A percentile compares a stretch with the other conserved stretches of the same genome.
These are phyloP conservation scores for Xanthia icteritia DNA, from an alignment of 2,888 invertebrate species.

Conservation along the genomic window DNA sequence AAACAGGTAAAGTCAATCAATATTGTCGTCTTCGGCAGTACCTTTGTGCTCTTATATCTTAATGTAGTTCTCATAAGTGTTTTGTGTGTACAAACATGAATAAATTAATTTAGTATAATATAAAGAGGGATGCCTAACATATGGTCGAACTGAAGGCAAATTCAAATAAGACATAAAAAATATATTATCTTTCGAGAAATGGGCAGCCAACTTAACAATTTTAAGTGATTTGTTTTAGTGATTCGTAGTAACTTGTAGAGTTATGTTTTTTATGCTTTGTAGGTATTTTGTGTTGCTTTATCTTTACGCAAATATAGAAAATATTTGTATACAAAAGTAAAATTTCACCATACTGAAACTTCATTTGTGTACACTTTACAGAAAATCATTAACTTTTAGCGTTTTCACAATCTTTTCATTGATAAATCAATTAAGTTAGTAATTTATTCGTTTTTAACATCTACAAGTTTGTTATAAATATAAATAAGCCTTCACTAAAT, in stretches of 20 bases:
- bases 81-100: neutral
- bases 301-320: neutral
- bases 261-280: neutral
- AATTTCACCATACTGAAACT: neutral
- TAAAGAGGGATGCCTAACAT: neutral
- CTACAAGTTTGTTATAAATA: constrained; percentile 28
- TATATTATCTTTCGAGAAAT: neutral
- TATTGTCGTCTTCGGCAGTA: neutral
- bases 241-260: no score
- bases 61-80: neutral
- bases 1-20: constrained; percentile 13
- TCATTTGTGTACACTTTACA: neutral
- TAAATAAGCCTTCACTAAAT: constrained; percentile 32
- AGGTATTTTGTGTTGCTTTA: neutral
- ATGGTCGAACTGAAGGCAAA: neutral
- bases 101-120: neutral
- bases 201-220: neutral
- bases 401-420: constrained; percentile 20
- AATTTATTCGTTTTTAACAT: constrained; percentile 52
- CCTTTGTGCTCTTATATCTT: neutral
- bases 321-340: neutral
- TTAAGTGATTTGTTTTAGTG: neutral
- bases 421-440: constrained; percentile 47
- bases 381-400: constrained; percentile 7
- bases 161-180: neutral